Evolutionary conservation across 2,888 invertebrate species (phyloP), one percentile per base, ranked within the genome.

Genomic region (Phyllotreta cruciferae): DNA sequence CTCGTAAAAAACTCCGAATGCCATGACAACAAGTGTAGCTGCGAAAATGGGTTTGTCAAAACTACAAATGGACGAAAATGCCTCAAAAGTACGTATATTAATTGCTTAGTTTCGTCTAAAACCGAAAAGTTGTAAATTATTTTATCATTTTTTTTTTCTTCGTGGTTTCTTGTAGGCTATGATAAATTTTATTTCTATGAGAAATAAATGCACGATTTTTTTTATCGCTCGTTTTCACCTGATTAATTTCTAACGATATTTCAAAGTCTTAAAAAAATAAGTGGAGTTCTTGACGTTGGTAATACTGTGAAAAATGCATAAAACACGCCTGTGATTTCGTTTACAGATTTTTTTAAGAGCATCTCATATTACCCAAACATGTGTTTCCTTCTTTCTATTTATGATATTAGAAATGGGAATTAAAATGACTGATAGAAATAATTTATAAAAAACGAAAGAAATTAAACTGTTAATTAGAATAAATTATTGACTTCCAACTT

Each of bases 1-100:
- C 73, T 73, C 41, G 73, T 77, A 35, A 71, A 71, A 9, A 58
- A 71, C 56, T 70, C 77, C 1, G 52, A 66, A 41, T 78, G 78
- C 63, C 37, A 36, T 24, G 65, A 66, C 10, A 50, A 62, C 1
- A 67, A 52, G 45, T 78, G 78, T 63, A 57, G 36, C 3, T 79
- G 79, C 54, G 61, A 66, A 24, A 45, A 68, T 37, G 70, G 69
- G 8, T 71, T 64, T 42, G 67, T 76, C 6, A 62, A 61, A 1
- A 70, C 76, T 0, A 54, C 63, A 6, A 70, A 77, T 60, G 64
- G 57, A 24, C 74, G 72, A 66, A 71, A 47, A 56, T 79, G 79
- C 66, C 67, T 79, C 42, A 62, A 63, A 45, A 62, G 78, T 78
- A 67, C 72, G 71, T 69, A 56, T 42, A 10, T 24, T 9, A n/a